phyloP scores from a whole-genome alignment of 35 echinoderm and acorn worm genomes.

The Diadema setosum region DNA sequence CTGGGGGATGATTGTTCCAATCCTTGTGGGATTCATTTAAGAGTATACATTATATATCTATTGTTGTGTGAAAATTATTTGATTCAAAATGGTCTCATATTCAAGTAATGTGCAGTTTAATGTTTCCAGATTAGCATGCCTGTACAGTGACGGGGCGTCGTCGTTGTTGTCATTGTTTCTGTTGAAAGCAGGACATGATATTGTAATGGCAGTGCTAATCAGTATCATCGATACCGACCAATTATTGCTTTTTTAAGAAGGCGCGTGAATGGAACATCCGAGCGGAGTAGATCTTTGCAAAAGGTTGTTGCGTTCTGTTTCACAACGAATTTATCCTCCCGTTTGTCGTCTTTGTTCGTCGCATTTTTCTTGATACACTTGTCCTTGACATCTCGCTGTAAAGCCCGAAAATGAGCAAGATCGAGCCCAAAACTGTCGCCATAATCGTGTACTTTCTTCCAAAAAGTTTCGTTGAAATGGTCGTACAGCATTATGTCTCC shows the following conservation, averaged over 20 bases:
- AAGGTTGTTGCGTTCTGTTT: neutral
- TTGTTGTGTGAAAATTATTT: too few relatives aligned
- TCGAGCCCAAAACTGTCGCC: constrained; percentile 19
- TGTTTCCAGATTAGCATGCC: too few relatives aligned
- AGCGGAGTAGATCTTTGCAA: constrained; percentile 1
- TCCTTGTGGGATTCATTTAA: too few relatives aligned
- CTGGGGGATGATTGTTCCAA: too few relatives aligned
- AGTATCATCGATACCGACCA: too few relatives aligned
- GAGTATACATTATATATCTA: too few relatives aligned
- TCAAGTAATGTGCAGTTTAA: too few relatives aligned
- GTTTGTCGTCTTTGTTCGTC: neutral
- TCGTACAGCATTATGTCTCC: constrained; percentile 32
- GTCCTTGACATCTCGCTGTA: neutral
- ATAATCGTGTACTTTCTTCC: constrained; percentile 33
- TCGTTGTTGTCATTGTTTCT: too few relatives aligned
- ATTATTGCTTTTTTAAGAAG: neutral
- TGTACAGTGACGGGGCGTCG: too few relatives aligned
- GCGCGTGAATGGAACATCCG: neutral
- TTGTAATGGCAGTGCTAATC: too few relatives aligned
- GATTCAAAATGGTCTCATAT: too few relatives aligned
- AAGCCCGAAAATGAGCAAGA: neutral
- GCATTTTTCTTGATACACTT: neutral
- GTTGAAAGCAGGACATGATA: too few relatives aligned
- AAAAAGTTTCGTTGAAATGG: constrained; percentile 58
- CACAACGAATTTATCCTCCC: neutral